Evolutionary conservation across 1,140 invertebrate genomes (phyloP), one percentile per base, ranked within the genome.

Genomic region (Lordiphosa mommai): DNA sequence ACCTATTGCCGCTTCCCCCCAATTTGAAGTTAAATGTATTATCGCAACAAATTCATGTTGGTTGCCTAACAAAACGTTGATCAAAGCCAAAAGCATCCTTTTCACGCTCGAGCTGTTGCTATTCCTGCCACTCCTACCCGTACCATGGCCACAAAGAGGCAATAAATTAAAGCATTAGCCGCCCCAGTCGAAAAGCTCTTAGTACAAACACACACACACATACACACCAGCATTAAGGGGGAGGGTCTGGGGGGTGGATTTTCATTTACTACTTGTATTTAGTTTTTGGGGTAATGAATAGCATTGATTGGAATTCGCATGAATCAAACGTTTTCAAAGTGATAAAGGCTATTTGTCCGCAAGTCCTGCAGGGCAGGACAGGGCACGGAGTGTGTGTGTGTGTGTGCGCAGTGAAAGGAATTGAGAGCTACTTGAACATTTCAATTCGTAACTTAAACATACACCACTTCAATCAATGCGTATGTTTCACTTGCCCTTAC

Each of bases 91-190:
- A 70, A 32, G 51, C 66, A 70, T 65, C 61, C 61, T 70, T 70
- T 70, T 70, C 66, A 70, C 61, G 66, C 56, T 60, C 55, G 66
- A 63, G 53, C 52, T 46, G 29, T 37, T 43, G 40, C 40, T 33
- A 16, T 20, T 41, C 2, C 40, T 43, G 40, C 20, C 27, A 43
- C 40, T 41, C 34, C 23, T 43, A 43, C 17, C 17, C 17, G 17
- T 41, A 20, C 38, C 38, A 41, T 41, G 17, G 51, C 34, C 40
- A 66, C 66, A 66, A 70, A 60, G 56, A 43, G 40, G 40, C 66
- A 70, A 70, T 70, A 70, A 70, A 70, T 70, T 70, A 70, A 70
- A 70, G 66, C 66, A 70, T 70, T 70, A 70, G 66, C 50, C 40
- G 37, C 50, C 46, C 43, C 43, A 33, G 60, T 27, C 40, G 40